Percentiles rank a stretch among this genome's conserved stretches.
phyloP scores from a whole-genome alignment of 2,113 vertebrate species.

The Danio rerio region DNA sequence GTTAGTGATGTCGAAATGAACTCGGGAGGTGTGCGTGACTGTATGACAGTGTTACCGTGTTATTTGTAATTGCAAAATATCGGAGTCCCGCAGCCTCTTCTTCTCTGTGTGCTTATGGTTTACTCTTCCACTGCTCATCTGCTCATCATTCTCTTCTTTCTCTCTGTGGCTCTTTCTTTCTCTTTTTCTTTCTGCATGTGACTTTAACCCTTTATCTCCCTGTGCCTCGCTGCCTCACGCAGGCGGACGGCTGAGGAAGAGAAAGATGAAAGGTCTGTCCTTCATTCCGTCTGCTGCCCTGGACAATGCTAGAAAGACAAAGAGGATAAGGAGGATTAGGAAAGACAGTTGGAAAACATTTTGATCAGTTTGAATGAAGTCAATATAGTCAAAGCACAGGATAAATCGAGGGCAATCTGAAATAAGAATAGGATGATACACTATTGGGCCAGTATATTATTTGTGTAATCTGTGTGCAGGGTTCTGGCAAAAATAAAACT shows the following conservation, averaged over 20 bases:
- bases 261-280: constrained; percentile 93
- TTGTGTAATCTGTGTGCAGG: not conserved
- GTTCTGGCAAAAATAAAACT: not conserved
- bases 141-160: constrained; percentile 51
- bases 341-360: not conserved
- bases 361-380: not conserved
- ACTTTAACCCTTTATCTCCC: constrained; percentile 85
- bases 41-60: not conserved
- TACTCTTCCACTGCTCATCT: constrained; percentile 64
- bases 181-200: constrained; percentile 77
- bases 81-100: no score
- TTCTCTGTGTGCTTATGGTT: constrained; percentile 60
- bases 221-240: constrained; percentile 91
- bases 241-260: constrained; percentile 91
- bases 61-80: not conserved
- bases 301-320: constrained; percentile 19
- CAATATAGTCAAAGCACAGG: not conserved
- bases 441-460: not conserved
- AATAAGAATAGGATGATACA: not conserved
- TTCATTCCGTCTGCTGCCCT: constrained; percentile 65
- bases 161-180: constrained; percentile 66
- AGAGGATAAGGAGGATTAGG: constrained; percentile 4
- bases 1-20: constrained; percentile 30
- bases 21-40: constrained; percentile 30
- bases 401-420: not conserved